Base-by-base conservation (phyloP, 2,888 invertebrate species). In the Alloscopus bannaensis region DNA sequence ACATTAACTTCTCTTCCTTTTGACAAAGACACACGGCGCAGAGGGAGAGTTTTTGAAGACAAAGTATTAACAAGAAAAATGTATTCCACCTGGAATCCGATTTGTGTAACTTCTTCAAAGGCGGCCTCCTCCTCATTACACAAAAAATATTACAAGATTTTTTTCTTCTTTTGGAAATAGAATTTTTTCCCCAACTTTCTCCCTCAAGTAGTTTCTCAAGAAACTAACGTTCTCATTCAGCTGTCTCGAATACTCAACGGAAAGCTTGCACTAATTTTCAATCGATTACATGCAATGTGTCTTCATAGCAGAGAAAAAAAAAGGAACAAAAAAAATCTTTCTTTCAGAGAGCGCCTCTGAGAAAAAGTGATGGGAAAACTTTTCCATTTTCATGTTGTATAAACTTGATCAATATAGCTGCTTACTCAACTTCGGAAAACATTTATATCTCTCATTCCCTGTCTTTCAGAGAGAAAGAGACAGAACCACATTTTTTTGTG, bases 51-150 rank as follows among this genome's bases (percentile, higher is more conserved):
- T n/a, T n/a, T n/a, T n/a, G n/a, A n/a, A n/a, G n/a, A n/a, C n/a
- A n/a, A n/a, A n/a, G n/a, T n/a, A n/a, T n/a, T n/a, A n/a, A n/a
- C n/a, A n/a, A n/a, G n/a, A n/a, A n/a, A n/a, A n/a, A n/a, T n/a
- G 59, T 59, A 26, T 45, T 70, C 69, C 69, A 57, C 55, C 57
- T 57, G 45, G 69, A 45, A 59, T 45, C 69, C 40, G 57, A 70
- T 59, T 57, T 57, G 59, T 29, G 57, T 59, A 70, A 70, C 57
- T 70, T 70, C 36, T 52, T 40, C 55, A 42, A 57, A 70, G 59
- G 69, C 59, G 69, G 59, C 69, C 22, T 55, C 59, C 59, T 70
- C 31, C n/a, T 16, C 52, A 36, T 36, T 6, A 13, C 8, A 36
- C 36, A 36, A 36, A 36, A 13, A 13, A 36, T 6, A 6, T 36